Conservation (phyloP, 2,888 invertebrate genomes). For the Aphodius granarius region DNA sequence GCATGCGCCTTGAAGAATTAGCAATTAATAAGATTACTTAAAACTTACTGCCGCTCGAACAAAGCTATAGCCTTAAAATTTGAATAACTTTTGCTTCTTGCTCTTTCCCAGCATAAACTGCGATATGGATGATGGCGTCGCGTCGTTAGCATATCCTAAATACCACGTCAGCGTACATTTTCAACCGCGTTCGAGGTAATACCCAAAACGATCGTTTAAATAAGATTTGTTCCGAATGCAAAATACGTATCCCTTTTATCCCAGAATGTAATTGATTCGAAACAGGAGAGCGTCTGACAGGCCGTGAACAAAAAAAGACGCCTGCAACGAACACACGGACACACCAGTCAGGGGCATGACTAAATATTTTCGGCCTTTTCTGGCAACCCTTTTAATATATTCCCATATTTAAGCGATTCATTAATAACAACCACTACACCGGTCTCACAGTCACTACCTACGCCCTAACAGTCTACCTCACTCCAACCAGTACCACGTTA, state of each 20-base stretch:
- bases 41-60: too few relatives aligned
- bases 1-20: too few relatives aligned
- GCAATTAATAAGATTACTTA: too few relatives aligned
- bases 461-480: not conserved
- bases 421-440: constrained; percentile 1
- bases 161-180: not conserved
- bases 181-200: not conserved
- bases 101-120: too few relatives aligned
- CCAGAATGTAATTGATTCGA: constrained; percentile 4
- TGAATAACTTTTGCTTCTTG: too few relatives aligned
- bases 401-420: constrained; percentile 17
- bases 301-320: not conserved
- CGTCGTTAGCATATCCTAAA: too few relatives aligned
- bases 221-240: not conserved
- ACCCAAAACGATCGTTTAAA: not conserved
- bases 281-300: not conserved
- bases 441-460: not conserved
- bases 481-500: not conserved
- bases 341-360: not conserved
- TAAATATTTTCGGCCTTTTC: constrained; percentile 12
- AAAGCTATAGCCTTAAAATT: too few relatives aligned
- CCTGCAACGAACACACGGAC: not conserved
- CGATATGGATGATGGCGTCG: too few relatives aligned
- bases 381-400: constrained; percentile 14
- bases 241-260: constrained; percentile 4